phyloP scores from a whole-genome alignment of 2,888 invertebrate species.

The Machimus rusticus region DNA sequence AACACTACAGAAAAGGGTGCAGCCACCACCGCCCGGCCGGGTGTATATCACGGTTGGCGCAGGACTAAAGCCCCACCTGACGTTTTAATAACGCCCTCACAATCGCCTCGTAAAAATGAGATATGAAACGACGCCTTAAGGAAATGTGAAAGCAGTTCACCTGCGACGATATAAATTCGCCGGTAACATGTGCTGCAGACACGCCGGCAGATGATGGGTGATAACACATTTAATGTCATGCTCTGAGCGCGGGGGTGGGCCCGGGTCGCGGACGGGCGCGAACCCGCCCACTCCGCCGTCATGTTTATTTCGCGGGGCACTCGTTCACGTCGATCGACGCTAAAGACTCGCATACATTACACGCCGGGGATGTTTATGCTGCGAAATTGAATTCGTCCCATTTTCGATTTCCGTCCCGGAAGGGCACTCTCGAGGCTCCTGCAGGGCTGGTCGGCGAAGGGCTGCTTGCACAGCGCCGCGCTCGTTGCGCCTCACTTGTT shows the following conservation, averaged over 20 bases:
- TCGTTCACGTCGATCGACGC: neutral
- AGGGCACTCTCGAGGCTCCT: neutral
- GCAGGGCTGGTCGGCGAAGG: neutral
- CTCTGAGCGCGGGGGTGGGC: neutral
- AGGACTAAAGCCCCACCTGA: neutral
- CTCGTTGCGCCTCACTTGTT: neutral
- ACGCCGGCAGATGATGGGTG: constrained; percentile 5
- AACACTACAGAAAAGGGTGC: neutral
- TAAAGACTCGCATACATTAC: neutral
- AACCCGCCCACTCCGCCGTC: neutral
- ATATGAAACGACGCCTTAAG: constrained; percentile 26
- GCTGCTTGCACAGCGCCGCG: neutral
- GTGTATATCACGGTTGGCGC: neutral
- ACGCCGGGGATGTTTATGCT: neutral
- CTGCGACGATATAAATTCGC: constrained; percentile 35
- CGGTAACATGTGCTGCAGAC: constrained; percentile 24
- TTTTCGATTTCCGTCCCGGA: constrained; percentile 27
- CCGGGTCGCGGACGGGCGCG: neutral
- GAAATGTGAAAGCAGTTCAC: constrained; percentile 25
- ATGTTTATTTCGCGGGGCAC: neutral
- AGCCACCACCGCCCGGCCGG: neutral
- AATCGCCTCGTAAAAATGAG: constrained; percentile 24
- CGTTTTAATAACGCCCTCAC: constrained; percentile 29
- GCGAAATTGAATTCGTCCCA: constrained; percentile 14
- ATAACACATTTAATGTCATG: constrained; percentile 9